Conservation (phyloP, 2,797 vertebrate species). For the Channa striata region DNA sequence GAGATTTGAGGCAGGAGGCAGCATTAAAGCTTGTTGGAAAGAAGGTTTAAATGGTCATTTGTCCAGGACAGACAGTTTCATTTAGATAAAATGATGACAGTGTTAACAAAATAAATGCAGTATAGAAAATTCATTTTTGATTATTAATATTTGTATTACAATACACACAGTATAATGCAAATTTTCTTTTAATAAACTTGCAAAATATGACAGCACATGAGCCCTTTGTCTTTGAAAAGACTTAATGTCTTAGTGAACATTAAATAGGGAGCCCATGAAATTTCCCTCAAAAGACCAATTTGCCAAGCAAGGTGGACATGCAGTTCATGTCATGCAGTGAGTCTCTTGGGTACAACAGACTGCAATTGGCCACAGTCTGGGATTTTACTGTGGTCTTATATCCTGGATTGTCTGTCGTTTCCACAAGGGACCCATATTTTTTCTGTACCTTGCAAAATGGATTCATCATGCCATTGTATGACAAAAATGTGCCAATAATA, state of each 20-base stretch:
- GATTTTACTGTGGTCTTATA: slow-evolving; percentile 45
- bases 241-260: slow-evolving; percentile 1
- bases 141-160: no score
- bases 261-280: slow-evolving; percentile 38
- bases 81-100: no score
- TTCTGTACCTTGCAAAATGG: slow-evolving; percentile 54
- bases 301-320: slow-evolving; percentile 24
- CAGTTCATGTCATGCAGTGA: slow-evolving; percentile 22
- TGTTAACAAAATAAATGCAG: no score
- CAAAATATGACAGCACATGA: no score
- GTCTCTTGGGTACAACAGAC: slow-evolving; percentile 49
- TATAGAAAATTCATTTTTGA: no score
- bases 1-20: no score
- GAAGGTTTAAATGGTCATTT: no score
- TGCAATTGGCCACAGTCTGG: slow-evolving; percentile 57
- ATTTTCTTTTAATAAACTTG: no score
- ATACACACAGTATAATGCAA: no score
- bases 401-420: slow-evolving; percentile 50
- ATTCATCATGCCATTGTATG: slow-evolving; percentile 49
- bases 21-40: no score
- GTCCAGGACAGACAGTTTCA: no score
- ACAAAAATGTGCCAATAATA: slow-evolving; percentile 42
- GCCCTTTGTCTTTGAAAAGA: no score
- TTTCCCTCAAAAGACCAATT: slow-evolving; percentile 29
- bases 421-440: slow-evolving; percentile 54